Evolutionary conservation across 1,140 invertebrate genomes (phyloP), one percentile per base, ranked within the genome.

Genomic region (Melipona quadrifasciata): DNA sequence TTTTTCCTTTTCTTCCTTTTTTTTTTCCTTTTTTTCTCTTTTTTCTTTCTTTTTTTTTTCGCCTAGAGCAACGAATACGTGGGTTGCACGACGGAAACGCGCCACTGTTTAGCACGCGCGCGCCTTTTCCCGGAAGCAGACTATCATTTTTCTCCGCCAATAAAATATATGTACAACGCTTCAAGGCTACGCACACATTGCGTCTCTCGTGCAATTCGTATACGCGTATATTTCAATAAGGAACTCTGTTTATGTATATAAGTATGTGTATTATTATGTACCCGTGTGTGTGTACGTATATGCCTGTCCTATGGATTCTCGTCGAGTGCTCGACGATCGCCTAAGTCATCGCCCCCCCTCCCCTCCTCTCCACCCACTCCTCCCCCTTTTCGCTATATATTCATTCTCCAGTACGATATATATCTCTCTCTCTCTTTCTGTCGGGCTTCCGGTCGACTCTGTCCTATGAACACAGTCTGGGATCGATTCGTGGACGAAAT

Each of bases 161-260:
- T 72, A 72, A 72, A 72, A 72, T 39, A 51, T 24, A 47, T 72
- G 70, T 72, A 72, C 47, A 68, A 34, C 27, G 72, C 10, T 55
- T 14, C 4, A 55, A 21, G 55, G 67, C 47, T 27, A 27, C 67
- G 16, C 51, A 24, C 34, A 39, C 58, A 65, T 16, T 14, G 12
- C 34, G 14, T 12, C 12, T 0, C 39, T 80, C 79, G 24, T 67
- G 57, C 21, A n/a, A 79, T 47, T 27, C 39, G 39, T 71, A 55
- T 65, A 57, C 65, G 47, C 68, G 53, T 65, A 71, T 68, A 2
- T 65, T n/a, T 27, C 6, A 71, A 88, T 58, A 88, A 90, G 89
- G 89, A 90, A 90, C 89, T 90, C 79, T 90, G 83, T 61, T 16
- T 76, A 34, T 88, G 27, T 85, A 61, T 51, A 71, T 78, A 39